Conservation (phyloP, 2,113 vertebrate genomes). For the Tiliqua scincoides region DNA sequence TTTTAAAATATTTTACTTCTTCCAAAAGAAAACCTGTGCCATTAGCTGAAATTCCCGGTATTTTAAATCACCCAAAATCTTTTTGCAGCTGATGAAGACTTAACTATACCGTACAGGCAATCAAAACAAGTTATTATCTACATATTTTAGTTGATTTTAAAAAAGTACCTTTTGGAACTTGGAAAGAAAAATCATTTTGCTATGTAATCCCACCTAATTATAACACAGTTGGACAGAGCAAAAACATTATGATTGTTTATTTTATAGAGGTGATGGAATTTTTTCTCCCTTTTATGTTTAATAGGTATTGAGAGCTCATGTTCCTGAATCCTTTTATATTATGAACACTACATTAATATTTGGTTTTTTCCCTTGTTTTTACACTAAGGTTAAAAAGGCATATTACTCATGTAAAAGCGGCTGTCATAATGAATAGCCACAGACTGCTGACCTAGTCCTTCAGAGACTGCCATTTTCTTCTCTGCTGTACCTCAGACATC, state of each 20-base stretch:
- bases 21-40: conserved; percentile 68
- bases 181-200: conserved; percentile 55
- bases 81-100: conserved; percentile 73
- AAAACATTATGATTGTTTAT: conserved; percentile 45
- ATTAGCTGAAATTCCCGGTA: conserved; percentile 73
- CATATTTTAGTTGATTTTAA: conserved; percentile 78
- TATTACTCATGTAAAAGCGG: not conserved
- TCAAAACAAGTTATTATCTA: conserved; percentile 78
- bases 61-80: conserved; percentile 76
- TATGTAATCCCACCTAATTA: conserved; percentile 51
- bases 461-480: not conserved
- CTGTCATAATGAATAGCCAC: not conserved
- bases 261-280: conserved; percentile 48
- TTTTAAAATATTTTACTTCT: conserved; percentile 80
- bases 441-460: not conserved
- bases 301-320: conserved; percentile 5
- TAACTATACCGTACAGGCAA: conserved; percentile 77
- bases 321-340: not conserved
- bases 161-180: conserved; percentile 59
- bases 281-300: not conserved
- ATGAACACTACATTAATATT: conserved; percentile 33
- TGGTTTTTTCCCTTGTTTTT: conserved; percentile 26
- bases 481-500: not conserved
- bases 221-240: conserved; percentile 47
- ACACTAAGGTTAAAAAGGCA: not conserved